Evolutionary conservation across 2,797 vertebrate species (phyloP), one percentile per base, ranked within the genome.

Genomic region (Melanotaenia maccullochi): DNA sequence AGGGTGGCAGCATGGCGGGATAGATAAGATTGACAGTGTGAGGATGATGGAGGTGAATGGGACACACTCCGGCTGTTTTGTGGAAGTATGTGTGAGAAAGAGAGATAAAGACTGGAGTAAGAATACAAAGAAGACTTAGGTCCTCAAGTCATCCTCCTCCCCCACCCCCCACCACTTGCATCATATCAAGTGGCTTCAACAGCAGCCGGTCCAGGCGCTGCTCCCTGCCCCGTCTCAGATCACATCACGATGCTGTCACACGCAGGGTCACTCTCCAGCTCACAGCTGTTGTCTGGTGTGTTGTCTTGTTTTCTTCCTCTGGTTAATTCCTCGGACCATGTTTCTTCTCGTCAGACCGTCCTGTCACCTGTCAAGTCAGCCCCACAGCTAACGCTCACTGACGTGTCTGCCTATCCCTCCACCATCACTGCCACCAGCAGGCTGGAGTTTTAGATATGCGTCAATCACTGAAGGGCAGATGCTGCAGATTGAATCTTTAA

Each of bases 1-100:
- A 85, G 87, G 87, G 84, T 73, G 87, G 85, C 81, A 76, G 84
- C 85, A 68, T 87, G 86, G 83, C 28, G 25, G 75, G 71, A 73
- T 42, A 87, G 89, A 91, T 90, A 89, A 85, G 86, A 87, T 81
- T 83, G 85, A 89, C 81, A 61, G 81, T 79, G 88, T 67, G 59
- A 77, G 75, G 72, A 81, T 66, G 75, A 68, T 22, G 47, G 76
- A 32, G 32, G 66, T 71, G 85, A 86, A 85, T 71, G 78, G 67
- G 71, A 83, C 70, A 55, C 74, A 73, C 69, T 79, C 62, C 13
- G 32, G 66, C 71, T 82, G 86, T 82, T 78, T 60, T 51, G 71
- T 71, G 57, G 13, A 32, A 60, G 58, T 58, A 33, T 85, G 78
- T 84, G 84, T 86, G 84, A 79, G 60, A 64, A 73, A 56, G 68